Evolutionary conservation across 2,113 vertebrate genomes (phyloP), one percentile per base, ranked within the genome.

Genomic region (Typhlomys cinereus): DNA sequence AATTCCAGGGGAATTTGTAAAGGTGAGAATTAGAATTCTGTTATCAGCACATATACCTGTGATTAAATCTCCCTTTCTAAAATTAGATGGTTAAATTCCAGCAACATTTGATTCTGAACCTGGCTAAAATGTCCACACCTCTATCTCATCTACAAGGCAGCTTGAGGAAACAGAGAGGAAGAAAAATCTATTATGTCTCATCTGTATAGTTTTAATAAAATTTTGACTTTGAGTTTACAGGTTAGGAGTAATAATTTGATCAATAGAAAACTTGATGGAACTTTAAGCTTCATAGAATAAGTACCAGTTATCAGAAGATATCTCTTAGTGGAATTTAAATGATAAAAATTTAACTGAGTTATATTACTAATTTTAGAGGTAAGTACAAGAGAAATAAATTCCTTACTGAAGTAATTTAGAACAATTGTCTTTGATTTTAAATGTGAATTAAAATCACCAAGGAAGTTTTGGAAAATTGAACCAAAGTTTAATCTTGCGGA

Each of bases 291-390:
- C 27, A 69, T 62, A 25, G 57, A 93, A 84, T 50, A 92, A 88
- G 62, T 75, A 82, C 8, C 74, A 52, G 12, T 84, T 67, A n/a
- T n/a, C n/a, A 94, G 70, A 85, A 88, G 21, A 89, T 67, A 93
- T 71, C 90, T n/a, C 41, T 94, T 87, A 54, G n/a, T 36, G 15
- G 14, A 89, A 94, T 31, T 92, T 88, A 75, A 93, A 89, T 70
- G 10, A 92, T 54, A 25, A 92, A 82, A 92, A 70, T 21, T 81
- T 90, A n/a, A 89, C 14, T 71, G 25, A 44, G 18, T 88, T 94
- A 31, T 50, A 59, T 70, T 69, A 70, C 34, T 87, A 88, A 85
- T 34, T 91, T 74, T 13, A 94, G 85, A 95, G 29, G 8, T 95
- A 82, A 93, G 81, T 54, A 85, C 1, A 73, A 15, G 39, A 91